Percentiles rank a stretch among this genome's conserved stretches.
phyloP scores from a whole-genome alignment of 2,113 vertebrate genomes.

The Zosterops borbonicus region DNA sequence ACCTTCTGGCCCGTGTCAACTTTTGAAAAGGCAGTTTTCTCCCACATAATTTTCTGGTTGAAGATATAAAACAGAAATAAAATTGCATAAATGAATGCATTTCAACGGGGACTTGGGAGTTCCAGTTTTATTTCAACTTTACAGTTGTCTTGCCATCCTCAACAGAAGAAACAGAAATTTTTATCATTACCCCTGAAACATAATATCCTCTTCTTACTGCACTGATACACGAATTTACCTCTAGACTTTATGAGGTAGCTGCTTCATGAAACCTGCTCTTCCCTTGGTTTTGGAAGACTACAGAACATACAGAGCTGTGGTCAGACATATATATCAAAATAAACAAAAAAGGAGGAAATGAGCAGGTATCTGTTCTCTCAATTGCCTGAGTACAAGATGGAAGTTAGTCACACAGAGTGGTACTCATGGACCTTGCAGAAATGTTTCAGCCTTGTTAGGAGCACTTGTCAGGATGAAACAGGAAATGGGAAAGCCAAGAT shows the following conservation, averaged over 20 bases:
- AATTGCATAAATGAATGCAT: not conserved
- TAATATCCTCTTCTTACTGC: not conserved
- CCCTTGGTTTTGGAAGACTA: not conserved
- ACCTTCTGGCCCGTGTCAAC: not conserved
- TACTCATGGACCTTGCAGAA: not conserved
- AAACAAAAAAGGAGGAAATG: not conserved
- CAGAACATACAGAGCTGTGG: not conserved
- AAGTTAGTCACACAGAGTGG: not conserved
- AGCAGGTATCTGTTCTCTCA: not conserved
- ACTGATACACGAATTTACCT: not conserved
- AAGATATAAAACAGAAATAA: not conserved
- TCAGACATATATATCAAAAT: accelerated
- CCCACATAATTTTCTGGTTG: not conserved
- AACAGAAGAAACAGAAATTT: not conserved
- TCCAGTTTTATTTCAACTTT: not conserved
- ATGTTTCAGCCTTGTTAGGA: accelerated
- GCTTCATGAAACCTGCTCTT: not conserved
- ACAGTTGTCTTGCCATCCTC: not conserved
- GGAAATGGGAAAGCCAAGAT: not conserved
- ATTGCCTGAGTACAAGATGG: not conserved
- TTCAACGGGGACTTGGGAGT: not conserved
- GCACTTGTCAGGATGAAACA: not conserved
- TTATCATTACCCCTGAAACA: not conserved
- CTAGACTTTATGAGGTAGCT: not conserved
- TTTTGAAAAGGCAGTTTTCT: not conserved